Evolutionary conservation across 53 echinoderm and acorn worm species (phyloP).

Genomic region (Temnopleurus reevesii): DNA sequence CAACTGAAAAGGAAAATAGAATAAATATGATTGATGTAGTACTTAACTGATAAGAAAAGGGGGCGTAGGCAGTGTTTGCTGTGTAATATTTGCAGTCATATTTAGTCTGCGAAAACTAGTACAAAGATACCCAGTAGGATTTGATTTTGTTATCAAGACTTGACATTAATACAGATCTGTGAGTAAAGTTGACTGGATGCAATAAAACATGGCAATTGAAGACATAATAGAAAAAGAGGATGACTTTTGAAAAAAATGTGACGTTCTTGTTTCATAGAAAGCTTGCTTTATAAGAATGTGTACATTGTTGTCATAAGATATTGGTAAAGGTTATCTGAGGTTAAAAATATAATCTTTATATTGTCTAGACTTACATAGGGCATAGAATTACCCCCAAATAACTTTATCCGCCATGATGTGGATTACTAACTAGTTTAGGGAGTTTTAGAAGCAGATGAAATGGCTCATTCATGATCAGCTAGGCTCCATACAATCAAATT

Average conservation of each 20-base stretch:
- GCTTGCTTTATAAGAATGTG: too few relatives aligned
- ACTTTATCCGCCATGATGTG: too few relatives aligned
- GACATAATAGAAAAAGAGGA: neutral
- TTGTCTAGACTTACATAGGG: too few relatives aligned
- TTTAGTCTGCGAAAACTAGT: conserved; percentile 23
- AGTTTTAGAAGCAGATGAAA: too few relatives aligned
- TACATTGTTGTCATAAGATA: too few relatives aligned
- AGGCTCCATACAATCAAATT: too few relatives aligned
- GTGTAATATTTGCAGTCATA: conserved; percentile 35
- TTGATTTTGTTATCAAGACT: neutral
- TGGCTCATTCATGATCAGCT: too few relatives aligned
- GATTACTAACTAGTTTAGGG: too few relatives aligned
- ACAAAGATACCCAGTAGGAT: neutral
- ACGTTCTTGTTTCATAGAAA: too few relatives aligned
- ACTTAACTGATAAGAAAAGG: conserved; percentile 36
- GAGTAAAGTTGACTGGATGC: conserved; percentile 31
- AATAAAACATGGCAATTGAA: neutral
- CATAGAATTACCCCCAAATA: too few relatives aligned
- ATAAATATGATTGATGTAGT: conserved; percentile 54
- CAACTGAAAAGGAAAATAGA: conserved; percentile 10
- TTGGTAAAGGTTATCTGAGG: too few relatives aligned
- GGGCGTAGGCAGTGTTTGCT: conserved; percentile 59
- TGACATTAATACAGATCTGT: conserved; percentile 3
- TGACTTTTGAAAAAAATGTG: neutral
- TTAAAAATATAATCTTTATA: too few relatives aligned